Base-by-base conservation (phyloP, 2,888 invertebrate species). In the Nemotelus pantherinus region DNA sequence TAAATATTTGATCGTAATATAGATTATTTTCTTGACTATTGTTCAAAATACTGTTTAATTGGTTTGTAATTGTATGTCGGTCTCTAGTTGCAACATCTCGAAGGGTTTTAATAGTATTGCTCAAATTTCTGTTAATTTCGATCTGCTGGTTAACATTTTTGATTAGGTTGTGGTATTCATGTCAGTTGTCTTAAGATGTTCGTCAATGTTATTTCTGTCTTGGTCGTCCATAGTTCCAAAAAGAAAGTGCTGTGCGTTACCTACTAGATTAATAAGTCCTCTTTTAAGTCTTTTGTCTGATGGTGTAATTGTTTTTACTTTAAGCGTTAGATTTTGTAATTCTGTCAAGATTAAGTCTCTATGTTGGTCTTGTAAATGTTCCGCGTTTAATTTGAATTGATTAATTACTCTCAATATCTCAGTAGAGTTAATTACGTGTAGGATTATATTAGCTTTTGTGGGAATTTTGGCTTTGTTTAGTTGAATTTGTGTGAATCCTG, bases 121-220 rank as follows among this genome's bases (percentile, higher is more conserved):
- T 25, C 50, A 70, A 70, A 4, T 70, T 3, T 5, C 53, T 25
- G 48, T 70, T 79, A 39, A 77, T 77, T 47, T 74, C 70, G 7
- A 80, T 72, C 75, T 76, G 72, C 76, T 77, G 41, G 65, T 80
- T 80, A 53, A 79, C 25, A 25, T 25, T 25, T 25, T 25, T 25
- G 25, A 25, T 25, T 25, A 25, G 25, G 25, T 25, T 25, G 1
- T 25, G 25, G 25, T 25, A 25, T 25, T 25, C 25, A 25, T 1
- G 25, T 25, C 25, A 25, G 1, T 25, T 25, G 25, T 25, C 25
- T 25, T 25, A 25, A 25, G 25, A 25, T 25, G 25, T 25, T 25
- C 2, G n/a, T 47, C 53, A 43, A 3, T 57, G 72, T 74, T 58
- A 47, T 71, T 58, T 77, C 48, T 50, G 63, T 77, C 77, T 77